Evolutionary conservation across 35 echinoderm and acorn worm species (phyloP), one percentile per base, ranked within the genome.

Genomic region (Amphiura filiformis): DNA sequence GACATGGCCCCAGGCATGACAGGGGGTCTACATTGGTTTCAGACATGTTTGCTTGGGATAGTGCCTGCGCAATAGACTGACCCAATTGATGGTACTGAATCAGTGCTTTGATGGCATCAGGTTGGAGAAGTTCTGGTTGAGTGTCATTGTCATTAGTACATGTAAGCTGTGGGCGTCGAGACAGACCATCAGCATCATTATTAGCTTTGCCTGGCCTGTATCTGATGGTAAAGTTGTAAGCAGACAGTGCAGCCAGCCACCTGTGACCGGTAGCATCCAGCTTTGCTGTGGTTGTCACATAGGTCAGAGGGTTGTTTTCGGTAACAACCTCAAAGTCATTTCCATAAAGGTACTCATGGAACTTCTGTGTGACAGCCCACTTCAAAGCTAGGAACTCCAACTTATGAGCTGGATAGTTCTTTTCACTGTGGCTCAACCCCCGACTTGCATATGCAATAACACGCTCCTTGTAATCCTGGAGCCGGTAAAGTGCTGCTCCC

Each of bases 351-450:
- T 92, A 87, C n/a, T 87, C 84, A 1, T 35, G 18, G 56, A 93
- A 88, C 35, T 93, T 87, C 12, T 93, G 84, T 12, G 57, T 78
- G 32, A 88, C 57, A 39, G 91, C 85, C 85, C 86, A 93, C 65
- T 93, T 93, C 34, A 95, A 37, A 11, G 80, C 47, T 1, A 95
- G 44, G 61, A 91, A 91, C 76, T 91, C 93, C 31, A 95, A 49
- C 90, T 95, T 95, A 34, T 95, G 89, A 20, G 93, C 89, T 37
- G 91, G 86, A 56, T 93, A 93, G 36, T 91, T 91, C 26, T 38
- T 77, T 44, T 92, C 90, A 52, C 70, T 32, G 4, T 36, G 84
- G 22, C 38, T 87, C 26, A 88, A 36, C 7, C 77, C 39, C 35
- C 84, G 52, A 31, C 84, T 87, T 39, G 90, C 90, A 92, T 92